Percentiles rank a stretch among this genome's conserved stretches.
phyloP scores from a whole-genome alignment of 2,888 invertebrate genomes.

The Phytoseiulus persimilis region DNA sequence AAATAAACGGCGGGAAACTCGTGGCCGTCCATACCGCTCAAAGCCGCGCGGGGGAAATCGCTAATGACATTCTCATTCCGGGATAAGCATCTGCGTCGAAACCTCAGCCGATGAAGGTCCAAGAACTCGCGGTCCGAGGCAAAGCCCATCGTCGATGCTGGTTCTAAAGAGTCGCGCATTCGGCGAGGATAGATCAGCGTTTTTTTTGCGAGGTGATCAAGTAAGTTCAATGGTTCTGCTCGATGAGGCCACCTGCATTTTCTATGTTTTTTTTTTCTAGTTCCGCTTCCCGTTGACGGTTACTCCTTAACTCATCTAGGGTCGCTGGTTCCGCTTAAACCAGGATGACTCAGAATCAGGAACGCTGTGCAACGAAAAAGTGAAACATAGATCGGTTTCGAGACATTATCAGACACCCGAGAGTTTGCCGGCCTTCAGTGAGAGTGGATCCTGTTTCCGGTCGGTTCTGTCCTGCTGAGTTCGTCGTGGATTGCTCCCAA shows the following conservation, averaged over 20 bases:
- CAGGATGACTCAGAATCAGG: no score
- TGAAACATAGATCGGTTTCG: no score
- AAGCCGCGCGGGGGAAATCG: neutral
- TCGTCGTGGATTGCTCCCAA: no score
- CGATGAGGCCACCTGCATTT: neutral
- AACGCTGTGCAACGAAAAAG: no score
- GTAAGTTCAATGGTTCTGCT: neutral
- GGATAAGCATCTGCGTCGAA: neutral
- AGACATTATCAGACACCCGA: no score
- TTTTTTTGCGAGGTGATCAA: neutral
- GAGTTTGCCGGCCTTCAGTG: no score
- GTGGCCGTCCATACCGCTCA: neutral
- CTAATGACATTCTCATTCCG: neutral
- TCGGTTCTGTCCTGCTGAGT: no score
- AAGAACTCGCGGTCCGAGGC: neutral
- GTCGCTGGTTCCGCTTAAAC: no score
- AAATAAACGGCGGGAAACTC: neutral
- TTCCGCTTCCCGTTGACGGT: no score
- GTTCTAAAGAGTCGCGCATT: neutral
- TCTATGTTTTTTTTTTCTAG: neutral
- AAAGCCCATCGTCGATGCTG: neutral
- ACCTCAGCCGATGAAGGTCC: neutral
- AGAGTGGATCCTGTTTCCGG: no score
- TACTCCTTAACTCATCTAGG: no score
- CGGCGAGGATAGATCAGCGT: neutral